Evolutionary conservation across 2,113 vertebrate species (phyloP).

Genomic region (Picathartes gymnocephalus): DNA sequence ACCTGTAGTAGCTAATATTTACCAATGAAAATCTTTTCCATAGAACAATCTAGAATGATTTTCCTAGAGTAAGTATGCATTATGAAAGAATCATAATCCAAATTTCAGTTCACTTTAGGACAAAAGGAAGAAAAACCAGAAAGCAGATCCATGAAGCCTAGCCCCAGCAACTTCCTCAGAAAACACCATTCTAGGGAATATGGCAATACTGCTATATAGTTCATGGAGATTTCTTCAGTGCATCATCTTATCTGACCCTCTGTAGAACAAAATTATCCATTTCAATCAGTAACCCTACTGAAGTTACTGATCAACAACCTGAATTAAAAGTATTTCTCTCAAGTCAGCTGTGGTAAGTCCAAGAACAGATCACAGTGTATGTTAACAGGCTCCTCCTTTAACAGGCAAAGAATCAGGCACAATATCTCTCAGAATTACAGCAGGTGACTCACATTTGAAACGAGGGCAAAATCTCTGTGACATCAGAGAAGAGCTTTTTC

Average conservation of each 20-base stretch:
- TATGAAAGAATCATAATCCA: background rate
- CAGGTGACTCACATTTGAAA: background rate
- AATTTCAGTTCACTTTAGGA: background rate
- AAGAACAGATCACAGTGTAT: background rate
- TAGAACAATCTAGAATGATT: background rate
- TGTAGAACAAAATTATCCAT: background rate
- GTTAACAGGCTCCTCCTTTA: background rate
- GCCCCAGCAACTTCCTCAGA: background rate
- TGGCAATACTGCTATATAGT: background rate
- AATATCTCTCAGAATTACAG: background rate
- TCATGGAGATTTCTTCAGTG: background rate
- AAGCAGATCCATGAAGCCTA: background rate
- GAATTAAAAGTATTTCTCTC: background rate
- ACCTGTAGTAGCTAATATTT: background rate
- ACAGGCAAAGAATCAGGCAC: background rate
- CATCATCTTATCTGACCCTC: background rate
- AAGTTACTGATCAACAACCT: background rate
- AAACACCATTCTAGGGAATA: background rate
- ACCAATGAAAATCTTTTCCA: background rate
- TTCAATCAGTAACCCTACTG: background rate
- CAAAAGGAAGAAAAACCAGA: background rate
- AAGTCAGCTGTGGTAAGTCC: background rate
- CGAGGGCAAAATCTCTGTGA: background rate
- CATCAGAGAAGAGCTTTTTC: background rate
- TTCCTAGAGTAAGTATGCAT: background rate